Evolutionary conservation across 2,113 vertebrate species (phyloP).

Genomic region (Daboia siamensis): DNA sequence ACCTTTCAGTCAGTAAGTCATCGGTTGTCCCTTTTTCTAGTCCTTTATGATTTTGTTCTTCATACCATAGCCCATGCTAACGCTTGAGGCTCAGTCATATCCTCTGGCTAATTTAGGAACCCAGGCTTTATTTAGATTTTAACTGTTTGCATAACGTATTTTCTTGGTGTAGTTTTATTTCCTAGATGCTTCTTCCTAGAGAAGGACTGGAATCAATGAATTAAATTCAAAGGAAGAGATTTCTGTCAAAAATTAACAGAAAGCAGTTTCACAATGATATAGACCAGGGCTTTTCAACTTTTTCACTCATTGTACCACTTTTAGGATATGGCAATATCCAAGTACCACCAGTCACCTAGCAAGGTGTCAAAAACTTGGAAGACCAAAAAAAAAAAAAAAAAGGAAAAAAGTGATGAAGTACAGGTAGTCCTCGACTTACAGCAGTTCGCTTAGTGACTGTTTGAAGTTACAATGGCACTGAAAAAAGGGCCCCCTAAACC

Average conservation of each 20-base stretch:
- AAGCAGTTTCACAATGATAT: background rate
- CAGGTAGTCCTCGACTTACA: too few relatives aligned
- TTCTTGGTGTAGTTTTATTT: background rate
- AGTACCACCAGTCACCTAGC: too few relatives aligned
- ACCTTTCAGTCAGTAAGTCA: background rate
- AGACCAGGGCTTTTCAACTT: too few relatives aligned
- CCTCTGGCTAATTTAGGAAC: background rate
- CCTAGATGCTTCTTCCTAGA: background rate
- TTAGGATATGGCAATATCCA: too few relatives aligned
- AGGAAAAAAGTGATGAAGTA: too few relatives aligned
- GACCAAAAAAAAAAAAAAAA: too few relatives aligned
- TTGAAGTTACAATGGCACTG: too few relatives aligned
- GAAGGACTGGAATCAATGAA: background rate
- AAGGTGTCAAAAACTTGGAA: too few relatives aligned
- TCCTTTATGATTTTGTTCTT: background rate
- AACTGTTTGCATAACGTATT: background rate
- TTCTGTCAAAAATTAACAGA: background rate
- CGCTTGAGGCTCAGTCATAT: background rate
- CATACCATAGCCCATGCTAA: background rate
- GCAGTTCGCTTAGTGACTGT: too few relatives aligned
- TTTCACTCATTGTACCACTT: too few relatives aligned
- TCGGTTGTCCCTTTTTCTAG: background rate
- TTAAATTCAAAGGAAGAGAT: background rate
- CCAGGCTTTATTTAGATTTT: background rate
- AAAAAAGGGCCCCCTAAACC: too few relatives aligned